Percentiles rank a stretch among this genome's conserved stretches.
Evolutionary conservation across 1,140 invertebrate species (phyloP).

Genomic region (Tetranychus urticae): DNA sequence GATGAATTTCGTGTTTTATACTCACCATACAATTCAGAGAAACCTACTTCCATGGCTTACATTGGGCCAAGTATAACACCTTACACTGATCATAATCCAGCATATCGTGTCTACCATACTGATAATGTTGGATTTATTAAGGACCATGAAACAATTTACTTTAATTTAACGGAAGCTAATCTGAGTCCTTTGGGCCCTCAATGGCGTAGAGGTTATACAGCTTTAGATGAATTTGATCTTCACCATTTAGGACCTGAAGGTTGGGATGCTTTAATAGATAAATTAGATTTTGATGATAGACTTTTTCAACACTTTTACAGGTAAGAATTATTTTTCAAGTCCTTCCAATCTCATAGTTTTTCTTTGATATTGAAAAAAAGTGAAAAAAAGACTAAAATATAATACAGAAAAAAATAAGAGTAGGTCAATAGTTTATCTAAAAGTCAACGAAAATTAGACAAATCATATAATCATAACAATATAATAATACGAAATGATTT

Average conservation of each 20-base stretch:
- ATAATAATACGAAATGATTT: no score
- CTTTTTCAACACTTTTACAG: conserved; percentile 70
- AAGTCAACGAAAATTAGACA: no score
- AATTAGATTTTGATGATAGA: conserved; percentile 54
- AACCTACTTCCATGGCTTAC: conserved; percentile 12
- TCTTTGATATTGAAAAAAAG: no score
- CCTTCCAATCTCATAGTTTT: no score
- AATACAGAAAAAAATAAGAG: no score
- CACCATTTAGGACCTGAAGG: conserved; percentile 49
- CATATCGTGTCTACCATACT: conserved; percentile 81
- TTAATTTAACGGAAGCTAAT: conserved; percentile 87
- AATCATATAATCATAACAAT: no score
- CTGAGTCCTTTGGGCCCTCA: conserved; percentile 28
- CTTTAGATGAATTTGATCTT: conserved; percentile 53
- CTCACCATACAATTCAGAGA: conserved; percentile 6
- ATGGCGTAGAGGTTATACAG: conserved; percentile 72
- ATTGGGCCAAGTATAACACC: conserved; percentile 60
- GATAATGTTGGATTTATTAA: conserved; percentile 40
- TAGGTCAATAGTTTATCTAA: no score
- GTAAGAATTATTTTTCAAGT: conserved; percentile 25
- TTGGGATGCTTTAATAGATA: conserved; percentile 59
- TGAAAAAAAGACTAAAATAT: no score
- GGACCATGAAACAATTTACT: conserved; percentile 81
- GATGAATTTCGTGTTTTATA: conserved; percentile 87
- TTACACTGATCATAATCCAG: conserved; percentile 74